These are phyloP conservation scores for Micronycteris hirsuta DNA, from an alignment of 2,113 vertebrate genomes.

Conservation along the genomic window DNA sequence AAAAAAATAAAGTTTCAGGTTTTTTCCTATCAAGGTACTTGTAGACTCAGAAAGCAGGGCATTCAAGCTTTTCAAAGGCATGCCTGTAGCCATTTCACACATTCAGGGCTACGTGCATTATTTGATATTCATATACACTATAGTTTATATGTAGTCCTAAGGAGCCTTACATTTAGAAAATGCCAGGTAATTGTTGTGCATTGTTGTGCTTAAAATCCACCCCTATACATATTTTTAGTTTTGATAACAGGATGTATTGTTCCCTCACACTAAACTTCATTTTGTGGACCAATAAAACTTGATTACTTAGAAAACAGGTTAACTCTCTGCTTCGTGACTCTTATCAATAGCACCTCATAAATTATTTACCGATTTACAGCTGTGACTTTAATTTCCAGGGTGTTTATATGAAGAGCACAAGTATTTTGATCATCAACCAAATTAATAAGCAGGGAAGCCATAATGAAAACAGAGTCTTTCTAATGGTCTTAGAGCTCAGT, in stretches of 20 bases:
- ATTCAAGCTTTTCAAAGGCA: not conserved
- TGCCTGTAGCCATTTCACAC: not conserved
- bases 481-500: not conserved
- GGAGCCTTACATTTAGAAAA: not conserved
- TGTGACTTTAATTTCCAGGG: constrained; percentile 11
- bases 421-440: constrained; percentile 1
- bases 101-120: not conserved
- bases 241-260: not conserved
- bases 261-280: not conserved
- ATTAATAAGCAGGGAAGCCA: not conserved
- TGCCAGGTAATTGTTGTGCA: not conserved
- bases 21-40: not conserved
- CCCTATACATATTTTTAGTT: not conserved
- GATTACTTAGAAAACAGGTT: not conserved
- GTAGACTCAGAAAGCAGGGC: not conserved
- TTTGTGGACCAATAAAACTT: not conserved
- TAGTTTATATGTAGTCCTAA: not conserved
- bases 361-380: constrained; percentile 24
- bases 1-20: constrained; percentile 22
- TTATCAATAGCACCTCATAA: not conserved
- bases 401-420: not conserved
- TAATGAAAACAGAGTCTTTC: not conserved
- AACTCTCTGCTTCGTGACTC: not conserved
- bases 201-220: not conserved
- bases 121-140: not conserved